Evolutionary conservation across 2,113 vertebrate species (phyloP).

Genomic region (Pelvicachromis taeniatus): DNA sequence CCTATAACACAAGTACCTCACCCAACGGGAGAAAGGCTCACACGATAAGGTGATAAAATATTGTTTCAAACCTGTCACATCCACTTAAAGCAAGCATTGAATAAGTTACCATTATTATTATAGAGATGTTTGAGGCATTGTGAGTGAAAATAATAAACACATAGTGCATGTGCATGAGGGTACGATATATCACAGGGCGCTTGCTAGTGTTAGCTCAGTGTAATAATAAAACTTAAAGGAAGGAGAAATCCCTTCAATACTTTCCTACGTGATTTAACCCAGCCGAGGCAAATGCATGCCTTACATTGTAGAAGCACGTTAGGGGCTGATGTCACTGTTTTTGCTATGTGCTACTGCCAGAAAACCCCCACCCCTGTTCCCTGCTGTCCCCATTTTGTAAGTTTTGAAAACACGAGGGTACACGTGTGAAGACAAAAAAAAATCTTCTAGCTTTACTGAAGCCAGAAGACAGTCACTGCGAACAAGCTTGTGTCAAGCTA

Average conservation of each 20-base stretch:
- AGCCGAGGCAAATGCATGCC: background rate
- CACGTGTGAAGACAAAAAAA: background rate
- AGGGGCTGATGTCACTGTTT: background rate
- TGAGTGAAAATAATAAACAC: background rate
- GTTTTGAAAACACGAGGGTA: background rate
- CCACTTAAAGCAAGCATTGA: background rate
- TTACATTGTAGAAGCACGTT: background rate
- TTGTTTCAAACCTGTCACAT: background rate
- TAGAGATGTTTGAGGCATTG: background rate
- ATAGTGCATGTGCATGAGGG: background rate
- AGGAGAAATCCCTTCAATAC: background rate
- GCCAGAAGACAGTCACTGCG: background rate
- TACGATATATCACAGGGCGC: background rate
- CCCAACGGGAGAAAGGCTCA: background rate
- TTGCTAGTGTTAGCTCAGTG: background rate
- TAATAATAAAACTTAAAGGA: background rate
- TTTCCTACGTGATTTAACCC: background rate
- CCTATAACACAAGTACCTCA: background rate
- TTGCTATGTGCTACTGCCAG: background rate
- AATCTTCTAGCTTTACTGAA: background rate
- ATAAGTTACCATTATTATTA: background rate
- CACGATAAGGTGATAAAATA: background rate
- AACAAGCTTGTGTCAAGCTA: background rate
- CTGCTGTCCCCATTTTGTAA: background rate
- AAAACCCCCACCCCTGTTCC: background rate